Conservation (phyloP, 1,140 invertebrate genomes). For the Diorhabda carinulata region DNA sequence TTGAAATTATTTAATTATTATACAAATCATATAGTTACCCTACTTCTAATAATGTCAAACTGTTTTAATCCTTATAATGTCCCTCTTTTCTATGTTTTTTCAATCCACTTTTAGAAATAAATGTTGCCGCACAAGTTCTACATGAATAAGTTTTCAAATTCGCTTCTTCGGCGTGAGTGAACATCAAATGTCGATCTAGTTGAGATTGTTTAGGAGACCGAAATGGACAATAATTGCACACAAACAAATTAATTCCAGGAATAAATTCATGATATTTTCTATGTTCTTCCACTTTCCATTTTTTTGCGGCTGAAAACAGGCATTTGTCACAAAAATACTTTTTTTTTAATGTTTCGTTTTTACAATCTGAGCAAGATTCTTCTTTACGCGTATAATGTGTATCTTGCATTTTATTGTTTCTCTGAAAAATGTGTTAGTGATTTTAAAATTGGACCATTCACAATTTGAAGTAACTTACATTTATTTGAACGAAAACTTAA, state of each 20-base stretch:
- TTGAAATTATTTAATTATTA: too few relatives aligned
- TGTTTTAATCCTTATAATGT: not conserved
- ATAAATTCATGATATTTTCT: slow-evolving; percentile 3
- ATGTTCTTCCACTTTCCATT: slow-evolving; percentile 10
- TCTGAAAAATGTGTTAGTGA: too few relatives aligned
- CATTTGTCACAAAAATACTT: slow-evolving; percentile 8
- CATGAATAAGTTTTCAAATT: slow-evolving; percentile 3
- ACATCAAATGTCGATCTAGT: slow-evolving; percentile 13
- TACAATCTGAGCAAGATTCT: too few relatives aligned
- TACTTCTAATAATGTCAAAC: too few relatives aligned
- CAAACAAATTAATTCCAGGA: not conserved
- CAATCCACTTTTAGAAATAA: not conserved
- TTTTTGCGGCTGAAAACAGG: slow-evolving; percentile 6
- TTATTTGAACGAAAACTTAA: too few relatives aligned
- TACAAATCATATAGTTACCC: too few relatives aligned
- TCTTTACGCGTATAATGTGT: too few relatives aligned
- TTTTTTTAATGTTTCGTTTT: slow-evolving; percentile 4
- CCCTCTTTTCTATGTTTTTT: slow-evolving; percentile 8
- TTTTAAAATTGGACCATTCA: too few relatives aligned
- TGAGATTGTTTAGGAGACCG: not conserved
- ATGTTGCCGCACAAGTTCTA: not conserved
- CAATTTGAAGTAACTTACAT: too few relatives aligned
- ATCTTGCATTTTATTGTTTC: too few relatives aligned
- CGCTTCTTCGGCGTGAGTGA: not conserved
- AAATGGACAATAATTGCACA: not conserved